Evolutionary conservation across 2,113 vertebrate species (phyloP), one percentile per base, ranked within the genome.

Genomic region (Syngnathus floridae): DNA sequence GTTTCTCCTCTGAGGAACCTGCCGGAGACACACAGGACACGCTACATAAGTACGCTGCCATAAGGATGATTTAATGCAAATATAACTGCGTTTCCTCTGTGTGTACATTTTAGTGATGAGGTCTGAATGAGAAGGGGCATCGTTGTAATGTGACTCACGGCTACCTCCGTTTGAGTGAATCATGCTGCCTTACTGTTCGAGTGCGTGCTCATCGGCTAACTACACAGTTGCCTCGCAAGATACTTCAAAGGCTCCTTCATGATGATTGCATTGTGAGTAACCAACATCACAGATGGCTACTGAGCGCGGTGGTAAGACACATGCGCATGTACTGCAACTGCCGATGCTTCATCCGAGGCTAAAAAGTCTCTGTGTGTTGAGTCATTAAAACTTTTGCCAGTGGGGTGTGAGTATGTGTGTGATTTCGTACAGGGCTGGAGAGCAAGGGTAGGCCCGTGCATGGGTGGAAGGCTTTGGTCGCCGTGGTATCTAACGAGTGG

Each of bases 1-100:
- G 82, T 90, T 91, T 90, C 91, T 99, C 76, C 97, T 96, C 88
- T 97, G 95, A 88, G 97, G 97, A 93, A 98, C 94, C 97, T 99
- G 88, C 81, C 26, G 73, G 64, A 82, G 22, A 78, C 46, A 83
- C 37, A 87, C 60, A 75, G 59, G 63, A 78, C 67, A 70, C 21
- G 9, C n/a, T 38, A 49, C 37, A 43, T 43, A 14, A 45, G 5
- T 37, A 12, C 16, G 10, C 5, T 48, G 17, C 26, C 3, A 48
- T 35, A 48, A 41, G 1, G 13, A 1, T 14, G 38, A 21, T 38
- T 37, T 40, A 21, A 59, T n/a, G 38, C 36, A 58, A 58, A 58
- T 19, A 36, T 35, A 17, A 12, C 55, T 64, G 11, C n/a, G 35
- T 1, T 51, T 11, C 26, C 11, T 13, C 10, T 62, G 38, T 57